These are phyloP conservation scores for Eucriotettix oculatus DNA, from an alignment of 2,888 invertebrate genomes.

Conservation along the genomic window DNA sequence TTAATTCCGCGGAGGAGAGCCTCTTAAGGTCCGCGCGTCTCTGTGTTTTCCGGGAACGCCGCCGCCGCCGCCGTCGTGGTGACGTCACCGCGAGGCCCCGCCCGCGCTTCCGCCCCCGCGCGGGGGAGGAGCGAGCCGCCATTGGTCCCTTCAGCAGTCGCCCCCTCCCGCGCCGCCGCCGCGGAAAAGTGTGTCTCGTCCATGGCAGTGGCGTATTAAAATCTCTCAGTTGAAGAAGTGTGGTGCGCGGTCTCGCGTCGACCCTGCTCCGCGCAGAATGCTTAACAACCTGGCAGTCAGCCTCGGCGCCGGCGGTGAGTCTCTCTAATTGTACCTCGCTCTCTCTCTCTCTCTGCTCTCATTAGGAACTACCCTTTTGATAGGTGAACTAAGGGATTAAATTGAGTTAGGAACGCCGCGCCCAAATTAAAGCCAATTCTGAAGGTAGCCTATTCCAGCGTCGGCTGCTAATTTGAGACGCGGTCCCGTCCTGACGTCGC, in stretches of 20 bases:
- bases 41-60: no score
- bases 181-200: neutral
- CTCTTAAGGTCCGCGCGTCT: no score
- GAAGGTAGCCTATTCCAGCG: slow-evolving; percentile 12
- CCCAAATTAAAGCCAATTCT: slow-evolving; percentile 14
- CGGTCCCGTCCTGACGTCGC: neutral
- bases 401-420: slow-evolving; percentile 14
- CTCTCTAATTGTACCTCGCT: neutral
- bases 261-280: slow-evolving; percentile 13
- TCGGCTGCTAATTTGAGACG: slow-evolving; percentile 9
- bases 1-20: no score
- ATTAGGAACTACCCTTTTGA: slow-evolving; percentile 13
- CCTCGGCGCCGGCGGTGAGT: slow-evolving; percentile 17
- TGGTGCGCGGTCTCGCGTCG: neutral
- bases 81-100: neutral
- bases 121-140: neutral
- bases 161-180: slow-evolving; percentile 3
- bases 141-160: neutral
- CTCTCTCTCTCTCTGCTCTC: slow-evolving; percentile 3
- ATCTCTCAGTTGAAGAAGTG: neutral
- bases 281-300: slow-evolving; percentile 21
- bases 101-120: neutral
- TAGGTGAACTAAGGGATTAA: slow-evolving; percentile 14
- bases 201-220: neutral
- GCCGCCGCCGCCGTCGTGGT: no score